Evolutionary conservation across 2,113 vertebrate genomes (phyloP).

Genomic region (Semnornis frantzii): DNA sequence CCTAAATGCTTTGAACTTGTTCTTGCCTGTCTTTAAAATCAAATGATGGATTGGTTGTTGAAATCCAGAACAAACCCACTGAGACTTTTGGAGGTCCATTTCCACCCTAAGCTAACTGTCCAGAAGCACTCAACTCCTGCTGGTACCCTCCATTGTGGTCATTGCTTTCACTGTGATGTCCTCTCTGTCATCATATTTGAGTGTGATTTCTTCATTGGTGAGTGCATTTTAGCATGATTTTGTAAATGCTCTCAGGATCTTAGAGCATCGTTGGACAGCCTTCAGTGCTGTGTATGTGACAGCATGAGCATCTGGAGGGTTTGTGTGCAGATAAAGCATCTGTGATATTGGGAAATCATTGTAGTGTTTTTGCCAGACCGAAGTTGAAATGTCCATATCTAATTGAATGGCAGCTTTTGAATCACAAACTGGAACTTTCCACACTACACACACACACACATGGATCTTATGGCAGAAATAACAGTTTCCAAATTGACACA

Average conservation of each 20-base stretch:
- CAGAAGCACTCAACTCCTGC: background rate
- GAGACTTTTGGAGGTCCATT: background rate
- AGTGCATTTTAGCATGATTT: slow-evolving; percentile 16
- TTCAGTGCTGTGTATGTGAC: slow-evolving; percentile 14
- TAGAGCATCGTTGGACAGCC: slow-evolving; percentile 39
- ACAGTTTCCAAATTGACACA: slow-evolving; percentile 53
- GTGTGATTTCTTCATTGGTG: background rate
- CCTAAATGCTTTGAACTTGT: background rate
- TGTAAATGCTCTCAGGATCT: slow-evolving; percentile 36
- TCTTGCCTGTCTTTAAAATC: background rate
- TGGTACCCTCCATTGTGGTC: background rate
- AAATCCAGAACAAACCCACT: background rate
- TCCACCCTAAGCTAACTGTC: background rate
- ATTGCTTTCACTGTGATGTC: background rate
- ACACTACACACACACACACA: slow-evolving; percentile 22
- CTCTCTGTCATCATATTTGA: background rate
- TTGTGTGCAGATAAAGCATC: slow-evolving; percentile 64
- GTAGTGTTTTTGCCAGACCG: slow-evolving; percentile 55
- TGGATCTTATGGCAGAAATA: slow-evolving; percentile 36
- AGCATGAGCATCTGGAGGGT: slow-evolving; percentile 58
- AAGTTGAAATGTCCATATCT: slow-evolving; percentile 54
- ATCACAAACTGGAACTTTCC: slow-evolving; percentile 56
- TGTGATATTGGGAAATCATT: slow-evolving; percentile 56
- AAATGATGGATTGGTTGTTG: background rate
- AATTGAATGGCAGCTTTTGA: slow-evolving; percentile 63